Base-by-base conservation (phyloP, 2,797 vertebrate species). In the Arctocebus calabarensis region DNA sequence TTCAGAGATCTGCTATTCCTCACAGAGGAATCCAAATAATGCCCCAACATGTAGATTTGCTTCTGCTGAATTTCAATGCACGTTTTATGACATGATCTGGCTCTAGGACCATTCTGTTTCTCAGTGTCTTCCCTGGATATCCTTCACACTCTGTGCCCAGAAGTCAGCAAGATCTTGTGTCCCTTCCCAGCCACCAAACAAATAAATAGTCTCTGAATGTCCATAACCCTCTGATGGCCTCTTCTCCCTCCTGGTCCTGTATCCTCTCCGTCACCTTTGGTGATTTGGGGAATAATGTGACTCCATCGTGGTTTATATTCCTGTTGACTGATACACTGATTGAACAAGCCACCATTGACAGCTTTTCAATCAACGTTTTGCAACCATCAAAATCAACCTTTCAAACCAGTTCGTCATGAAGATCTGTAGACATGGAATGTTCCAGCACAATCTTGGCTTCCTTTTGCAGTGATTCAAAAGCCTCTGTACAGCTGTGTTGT, bases 41-140 rank as follows among this genome's bases (percentile, higher is more conserved):
- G 99, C 7, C 99, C 99, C 94, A 99, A 98, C 0, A 99, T 99
- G 98, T 99, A 99, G 98, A 99, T 99, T 97, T 99, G 99, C 57
- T 99, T 98, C n/a, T 99, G 98, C 11, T 99, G 99, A n/a, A 99
- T 99, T 98, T 99, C 99, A 37, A 99, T 99, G 97, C 99, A 99
- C 99, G 99, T 99, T 98, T 99, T 99, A 98, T 99, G 99, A 97
- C 99, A 99, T 1, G 99, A 99, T 29, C 99, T 99, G 70, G 99
- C 99, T 34, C 99, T 99, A 0, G 99, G 99, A 9, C 99, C 99
- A 23, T 98, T 99, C 99, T 99, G 14, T 52, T 52, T 16, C 48
- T 52, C 48, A 16, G 48, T 52, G 48, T 52, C 48, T 52, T 40
- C 40, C 40, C 5, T 48, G 48, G 48, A 16, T 52, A 14, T 16